Conservation (phyloP, 2,797 vertebrate genomes). For the Poecilia picta region DNA sequence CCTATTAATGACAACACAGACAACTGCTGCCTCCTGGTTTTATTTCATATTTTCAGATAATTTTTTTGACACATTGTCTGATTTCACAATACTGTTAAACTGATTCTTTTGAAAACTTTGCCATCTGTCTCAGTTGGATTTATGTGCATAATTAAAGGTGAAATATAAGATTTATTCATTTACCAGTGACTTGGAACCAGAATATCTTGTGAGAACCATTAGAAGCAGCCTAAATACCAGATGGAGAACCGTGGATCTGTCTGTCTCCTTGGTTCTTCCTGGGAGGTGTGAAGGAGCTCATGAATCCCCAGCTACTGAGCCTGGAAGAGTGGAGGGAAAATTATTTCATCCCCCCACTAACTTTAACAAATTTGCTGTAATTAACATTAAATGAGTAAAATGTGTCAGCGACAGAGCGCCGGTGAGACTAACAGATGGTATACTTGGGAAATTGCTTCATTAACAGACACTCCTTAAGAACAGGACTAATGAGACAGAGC, state of each 20-base stretch:
- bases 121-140: neutral
- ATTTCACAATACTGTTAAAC: neutral
- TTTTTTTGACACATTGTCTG: neutral
- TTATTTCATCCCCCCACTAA: conserved; percentile 29
- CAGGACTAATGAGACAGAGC: conserved; percentile 55
- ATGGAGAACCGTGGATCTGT: neutral
- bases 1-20: neutral
- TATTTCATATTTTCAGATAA: neutral
- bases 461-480: conserved; percentile 40
- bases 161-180: neutral
- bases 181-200: neutral
- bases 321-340: conserved; percentile 30
- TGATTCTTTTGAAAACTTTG: neutral
- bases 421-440: conserved; percentile 56
- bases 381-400: conserved; percentile 57
- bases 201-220: neutral
- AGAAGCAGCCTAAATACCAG: neutral
- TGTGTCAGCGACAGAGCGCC: conserved; percentile 27
- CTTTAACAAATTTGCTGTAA: conserved; percentile 60
- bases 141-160: neutral
- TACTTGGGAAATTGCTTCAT: conserved; percentile 44
- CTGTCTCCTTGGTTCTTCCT: conserved; percentile 19
- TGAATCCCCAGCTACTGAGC: conserved; percentile 27
- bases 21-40: neutral
- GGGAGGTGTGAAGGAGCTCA: conserved; percentile 28